Evolutionary conservation across 2,888 invertebrate species (phyloP), one percentile per base, ranked within the genome.

Genomic region (Monoplex corrugatus): DNA sequence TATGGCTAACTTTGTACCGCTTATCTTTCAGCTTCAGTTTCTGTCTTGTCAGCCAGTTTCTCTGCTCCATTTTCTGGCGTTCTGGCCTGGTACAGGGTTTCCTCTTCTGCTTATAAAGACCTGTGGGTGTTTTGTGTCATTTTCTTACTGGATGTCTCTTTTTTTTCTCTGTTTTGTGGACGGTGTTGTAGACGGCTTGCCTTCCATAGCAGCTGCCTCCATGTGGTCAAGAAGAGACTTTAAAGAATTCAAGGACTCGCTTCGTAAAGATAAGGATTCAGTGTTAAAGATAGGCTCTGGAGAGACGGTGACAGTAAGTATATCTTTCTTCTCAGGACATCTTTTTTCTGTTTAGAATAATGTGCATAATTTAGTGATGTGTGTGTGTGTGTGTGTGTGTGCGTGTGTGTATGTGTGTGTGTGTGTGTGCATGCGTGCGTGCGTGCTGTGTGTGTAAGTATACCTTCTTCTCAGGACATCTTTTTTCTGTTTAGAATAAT

Each of bases 151-250:
- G 84, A 68, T 63, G 72, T 87, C 43, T 86, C 85, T 68, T 28
- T 80, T 89, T 23, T 80, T 40, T 80, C 43, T 75, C 82, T 91
- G 80, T 90, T 84, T 50, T 87, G 45, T 89, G 68, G 86, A 38
- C 87, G 63, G 87, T 83, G 83, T 91, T 92, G 89, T 93, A 94
- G 95, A 95, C 92, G 94, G 94, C 63, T 93, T 95, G 84, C 95
- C 95, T 86, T 94, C 95, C 87, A 92, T 95, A 90, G 95, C 95
- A 35, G 93, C 97, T 3, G 98, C 99, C 0, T 98, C 98, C 91
- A 98, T 99, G 98, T 99, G 99, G 99, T 99, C 99, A 0, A 97
- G 98, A 68, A 97, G 97, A 95, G 98, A 99, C 92, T 97, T 99
- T 63, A 97, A 97, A 72, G 97, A 97, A 94, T 99, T 99, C 96